These are phyloP conservation scores for Drosophila paulistorum DNA, from an alignment of 1,140 invertebrate genomes.

Conservation along the genomic window DNA sequence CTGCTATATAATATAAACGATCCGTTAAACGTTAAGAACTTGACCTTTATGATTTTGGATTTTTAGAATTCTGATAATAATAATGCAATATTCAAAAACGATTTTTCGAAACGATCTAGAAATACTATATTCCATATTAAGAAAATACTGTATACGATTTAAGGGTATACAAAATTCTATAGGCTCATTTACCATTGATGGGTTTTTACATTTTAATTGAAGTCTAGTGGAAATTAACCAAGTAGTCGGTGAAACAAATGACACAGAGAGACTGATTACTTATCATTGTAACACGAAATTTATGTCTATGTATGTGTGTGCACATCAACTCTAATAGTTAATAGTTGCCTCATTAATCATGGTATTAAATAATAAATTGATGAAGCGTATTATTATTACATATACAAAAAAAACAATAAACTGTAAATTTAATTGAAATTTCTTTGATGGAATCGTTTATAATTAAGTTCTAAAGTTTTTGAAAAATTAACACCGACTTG, in stretches of 20 bases:
- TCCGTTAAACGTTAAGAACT: no score
- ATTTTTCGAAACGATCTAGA: no score
- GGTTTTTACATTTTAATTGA: background rate
- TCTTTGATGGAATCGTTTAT: slow-evolving; percentile 2
- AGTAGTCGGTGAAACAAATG: background rate
- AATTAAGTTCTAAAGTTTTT: background rate
- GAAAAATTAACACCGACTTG: slow-evolving; percentile 10
- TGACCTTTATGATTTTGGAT: no score
- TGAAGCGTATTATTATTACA: background rate
- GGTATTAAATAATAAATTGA: slow-evolving; percentile 7
- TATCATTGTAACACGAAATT: slow-evolving; percentile 1
- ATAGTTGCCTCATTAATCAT: background rate
- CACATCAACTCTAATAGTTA: background rate
- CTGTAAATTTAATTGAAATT: background rate
- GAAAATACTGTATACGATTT: no score
- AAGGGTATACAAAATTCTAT: background rate
- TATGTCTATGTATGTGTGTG: background rate
- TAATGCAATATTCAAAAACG: no score
- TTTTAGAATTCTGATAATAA: no score
- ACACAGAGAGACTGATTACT: slow-evolving; percentile 2
- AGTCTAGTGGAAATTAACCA: slow-evolving; percentile 12
- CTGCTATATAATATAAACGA: no score
- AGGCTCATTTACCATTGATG: background rate
- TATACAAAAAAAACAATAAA: background rate
- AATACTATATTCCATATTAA: no score